A percentile compares a stretch with the other conserved stretches of the same genome.
These are phyloP conservation scores for Odiellus spinosus DNA, from an alignment of 2,888 invertebrate genomes.

Conservation along the genomic window DNA sequence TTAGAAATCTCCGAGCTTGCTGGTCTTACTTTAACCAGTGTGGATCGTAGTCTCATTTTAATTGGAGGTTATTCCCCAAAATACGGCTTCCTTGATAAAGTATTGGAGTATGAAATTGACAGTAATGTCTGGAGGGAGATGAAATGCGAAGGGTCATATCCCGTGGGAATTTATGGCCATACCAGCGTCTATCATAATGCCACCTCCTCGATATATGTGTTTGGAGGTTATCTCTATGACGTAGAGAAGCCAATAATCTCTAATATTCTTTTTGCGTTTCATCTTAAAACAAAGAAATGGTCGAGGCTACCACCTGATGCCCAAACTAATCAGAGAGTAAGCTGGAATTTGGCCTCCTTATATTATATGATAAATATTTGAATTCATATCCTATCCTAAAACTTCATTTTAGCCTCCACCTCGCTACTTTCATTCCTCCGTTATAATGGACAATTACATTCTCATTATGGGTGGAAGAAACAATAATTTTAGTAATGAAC, in stretches of 20 bases:
- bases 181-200: slow-evolving; percentile 66
- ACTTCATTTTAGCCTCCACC: slow-evolving; percentile 44
- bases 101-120: slow-evolving; percentile 48
- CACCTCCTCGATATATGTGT: slow-evolving; percentile 70
- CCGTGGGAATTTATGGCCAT: slow-evolving; percentile 68
- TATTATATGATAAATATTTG: neutral
- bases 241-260: slow-evolving; percentile 54
- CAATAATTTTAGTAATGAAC: slow-evolving; percentile 25
- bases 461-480: slow-evolving; percentile 73
- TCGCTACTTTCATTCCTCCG: slow-evolving; percentile 72
- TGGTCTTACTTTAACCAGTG: slow-evolving; percentile 72
- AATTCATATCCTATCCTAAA: neutral
- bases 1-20: slow-evolving; percentile 46
- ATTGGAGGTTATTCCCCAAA: slow-evolving; percentile 64
- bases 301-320: slow-evolving; percentile 55
- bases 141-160: slow-evolving; percentile 52
- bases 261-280: slow-evolving; percentile 58
- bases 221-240: slow-evolving; percentile 62
- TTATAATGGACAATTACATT: slow-evolving; percentile 77
- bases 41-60: slow-evolving; percentile 49
- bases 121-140: slow-evolving; percentile 54
- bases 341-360: neutral
- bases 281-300: slow-evolving; percentile 61
- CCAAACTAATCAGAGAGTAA: slow-evolving; percentile 28
- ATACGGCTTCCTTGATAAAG: slow-evolving; percentile 55